Base-by-base conservation (phyloP, 2,888 invertebrate species). In the Drosophila algonquin region DNA sequence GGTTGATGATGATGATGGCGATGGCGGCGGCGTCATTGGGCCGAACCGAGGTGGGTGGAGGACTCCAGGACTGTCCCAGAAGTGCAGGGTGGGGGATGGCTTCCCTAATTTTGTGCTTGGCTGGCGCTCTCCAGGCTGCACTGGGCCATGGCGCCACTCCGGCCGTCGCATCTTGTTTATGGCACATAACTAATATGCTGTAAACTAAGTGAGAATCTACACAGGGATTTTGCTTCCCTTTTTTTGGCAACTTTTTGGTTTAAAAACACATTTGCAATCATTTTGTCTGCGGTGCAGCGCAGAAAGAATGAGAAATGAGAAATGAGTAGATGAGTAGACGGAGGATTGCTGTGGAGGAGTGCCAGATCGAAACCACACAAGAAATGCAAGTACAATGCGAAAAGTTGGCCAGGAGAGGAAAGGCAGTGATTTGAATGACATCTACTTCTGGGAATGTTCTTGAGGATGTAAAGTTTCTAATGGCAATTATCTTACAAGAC, bases 151-250 rank as follows among this genome's bases (percentile, higher is more conserved):
- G 83, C 83, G 83, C 88, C 83, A 68, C 78, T 62, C 27, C 69
- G 88, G 61, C 75, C 74, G 76, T 54, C 88, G 76, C 86, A 80
- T 71, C 88, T 88, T 86, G 87, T 84, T 84, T 88, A 86, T 88
- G 88, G 81, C 84, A 79, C 78, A 88, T 84, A 86, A 86, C 86
- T 84, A 86, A 86, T 84, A 88, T 84, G 87, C 89, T 72, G 79
- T 74, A 83, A 86, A 88, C 75, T 86, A 79, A 86, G 87, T 86
- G 86, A 72, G 80, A 80, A 82, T 67, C 78, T 72, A 55, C 48
- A 51, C 53, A 32, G 55, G 52, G 45, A 58, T 45, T 18, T 32
- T 8, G 12, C 7, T 35, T 27, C 14, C 32, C 18, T 21, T 12
- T 44, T 63, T 58, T 72, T 79, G 75, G 64, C 82, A 77, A 71